Percentiles rank a stretch among this genome's conserved stretches.
Evolutionary conservation across 2,797 vertebrate species (phyloP).

Genomic region (Lepidocolaptes lacrymiger): DNA sequence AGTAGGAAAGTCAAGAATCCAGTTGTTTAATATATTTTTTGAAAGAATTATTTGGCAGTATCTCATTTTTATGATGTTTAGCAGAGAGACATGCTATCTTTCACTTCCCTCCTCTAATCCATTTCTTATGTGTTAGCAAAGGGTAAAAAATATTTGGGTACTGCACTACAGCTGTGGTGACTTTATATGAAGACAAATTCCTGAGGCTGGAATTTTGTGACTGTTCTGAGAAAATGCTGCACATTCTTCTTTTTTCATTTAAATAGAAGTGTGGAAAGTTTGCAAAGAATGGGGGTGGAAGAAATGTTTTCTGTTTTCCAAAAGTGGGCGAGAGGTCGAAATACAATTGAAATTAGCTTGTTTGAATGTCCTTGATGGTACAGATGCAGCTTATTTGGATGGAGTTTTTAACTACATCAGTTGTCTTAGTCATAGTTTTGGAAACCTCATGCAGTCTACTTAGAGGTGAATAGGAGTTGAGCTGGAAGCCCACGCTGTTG

Average conservation of each 20-base stretch:
- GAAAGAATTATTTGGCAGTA: not conserved
- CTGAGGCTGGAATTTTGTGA: not conserved
- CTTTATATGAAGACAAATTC: constrained; percentile 14
- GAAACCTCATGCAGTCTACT: not conserved
- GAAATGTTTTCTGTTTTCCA: constrained; percentile 11
- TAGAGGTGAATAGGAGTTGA: not conserved
- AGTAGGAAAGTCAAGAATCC: not conserved
- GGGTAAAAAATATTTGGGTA: not conserved
- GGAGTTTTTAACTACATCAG: not conserved
- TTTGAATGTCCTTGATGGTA: not conserved
- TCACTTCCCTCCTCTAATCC: not conserved
- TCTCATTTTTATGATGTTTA: not conserved
- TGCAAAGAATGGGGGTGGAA: not conserved
- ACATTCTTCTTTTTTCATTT: not conserved
- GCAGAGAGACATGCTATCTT: not conserved
- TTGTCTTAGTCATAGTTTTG: not conserved
- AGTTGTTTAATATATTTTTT: not conserved
- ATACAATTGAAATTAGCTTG: not conserved
- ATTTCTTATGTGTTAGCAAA: not conserved
- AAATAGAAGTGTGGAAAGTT: not conserved
- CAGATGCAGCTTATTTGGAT: not conserved
- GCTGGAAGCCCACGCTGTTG: not conserved
- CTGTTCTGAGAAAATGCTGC: constrained; percentile 10
- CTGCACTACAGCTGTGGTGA: not conserved
- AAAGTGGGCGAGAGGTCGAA: not conserved